A percentile compares a stretch with the other conserved stretches of the same genome.
phyloP scores from a whole-genome alignment of 2,113 vertebrate species.

The Connochaetes taurinus region DNA sequence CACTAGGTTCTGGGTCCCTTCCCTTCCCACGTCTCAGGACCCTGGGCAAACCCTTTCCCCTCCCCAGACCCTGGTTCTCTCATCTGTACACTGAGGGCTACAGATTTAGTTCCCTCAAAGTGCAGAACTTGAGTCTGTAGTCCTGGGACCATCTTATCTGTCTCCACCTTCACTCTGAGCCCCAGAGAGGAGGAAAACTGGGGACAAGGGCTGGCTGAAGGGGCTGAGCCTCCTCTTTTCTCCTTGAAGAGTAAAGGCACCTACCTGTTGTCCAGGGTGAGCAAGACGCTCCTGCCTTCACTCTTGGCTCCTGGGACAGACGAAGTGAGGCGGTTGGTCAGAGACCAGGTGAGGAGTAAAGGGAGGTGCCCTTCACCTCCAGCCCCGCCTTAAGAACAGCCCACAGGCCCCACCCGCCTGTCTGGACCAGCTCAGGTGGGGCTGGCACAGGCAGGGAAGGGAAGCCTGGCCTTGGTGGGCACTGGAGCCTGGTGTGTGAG shows the following conservation, averaged over 20 bases:
- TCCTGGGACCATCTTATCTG: neutral
- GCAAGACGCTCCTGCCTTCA: neutral
- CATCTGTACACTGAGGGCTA: neutral
- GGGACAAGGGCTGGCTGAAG: neutral
- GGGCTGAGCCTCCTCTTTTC: neutral
- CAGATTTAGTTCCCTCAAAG: neutral
- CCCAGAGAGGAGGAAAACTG: neutral
- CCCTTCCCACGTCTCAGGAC: neutral
- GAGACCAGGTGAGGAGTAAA: conserved; percentile 22
- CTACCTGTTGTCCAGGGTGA: conserved; percentile 10
- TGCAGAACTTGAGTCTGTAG: neutral
- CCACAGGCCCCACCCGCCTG: neutral
- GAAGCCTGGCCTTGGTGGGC: neutral
- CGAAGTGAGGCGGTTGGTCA: neutral
- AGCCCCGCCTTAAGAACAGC: conserved; percentile 47
- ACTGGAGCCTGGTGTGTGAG: neutral
- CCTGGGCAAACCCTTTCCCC: neutral
- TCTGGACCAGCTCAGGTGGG: neutral
- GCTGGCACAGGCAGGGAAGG: neutral
- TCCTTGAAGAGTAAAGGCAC: neutral
- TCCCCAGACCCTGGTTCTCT: neutral
- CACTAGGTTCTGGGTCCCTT: too few species aligned
- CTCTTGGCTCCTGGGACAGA: neutral
- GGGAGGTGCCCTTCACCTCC: neutral
- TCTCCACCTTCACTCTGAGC: neutral